Evolutionary conservation across 2,113 vertebrate genomes (phyloP).

Genomic region (Nerophis lumbriciformis): DNA sequence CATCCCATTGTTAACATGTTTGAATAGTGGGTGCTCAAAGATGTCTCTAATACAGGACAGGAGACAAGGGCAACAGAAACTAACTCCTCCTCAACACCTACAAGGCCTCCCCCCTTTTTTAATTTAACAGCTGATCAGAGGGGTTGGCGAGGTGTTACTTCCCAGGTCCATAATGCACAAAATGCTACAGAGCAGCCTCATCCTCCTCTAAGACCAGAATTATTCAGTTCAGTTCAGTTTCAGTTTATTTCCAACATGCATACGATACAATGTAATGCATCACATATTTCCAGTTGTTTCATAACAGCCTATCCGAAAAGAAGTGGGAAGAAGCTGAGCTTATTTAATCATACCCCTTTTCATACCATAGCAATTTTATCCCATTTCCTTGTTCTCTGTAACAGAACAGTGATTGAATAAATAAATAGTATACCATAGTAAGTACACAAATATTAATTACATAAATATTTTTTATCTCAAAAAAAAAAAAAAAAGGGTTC

Average conservation of each 20-base stretch:
- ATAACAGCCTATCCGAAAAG: no score
- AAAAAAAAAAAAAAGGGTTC: slow-evolving; percentile 12
- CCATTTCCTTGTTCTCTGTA: no score
- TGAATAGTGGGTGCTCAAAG: slow-evolving; percentile 11
- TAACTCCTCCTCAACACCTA: slow-evolving; percentile 27
- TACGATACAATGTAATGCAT: no score
- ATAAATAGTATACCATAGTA: no score
- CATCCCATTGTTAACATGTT: slow-evolving; percentile 12
- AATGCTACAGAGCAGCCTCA: background rate
- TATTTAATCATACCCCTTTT: no score
- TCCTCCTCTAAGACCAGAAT: slow-evolving; percentile 12
- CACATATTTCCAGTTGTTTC: no score
- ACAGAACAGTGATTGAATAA: no score
- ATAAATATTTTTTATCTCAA: no score
- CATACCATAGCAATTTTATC: no score
- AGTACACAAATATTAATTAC: no score
- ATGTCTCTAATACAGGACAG: slow-evolving; percentile 22
- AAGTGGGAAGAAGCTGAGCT: no score
- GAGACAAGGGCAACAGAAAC: slow-evolving; percentile 25
- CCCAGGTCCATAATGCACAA: background rate
- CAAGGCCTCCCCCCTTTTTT: slow-evolving; percentile 18
- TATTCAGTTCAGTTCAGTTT: background rate
- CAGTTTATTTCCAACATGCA: no score
- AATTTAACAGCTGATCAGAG: slow-evolving; percentile 1
- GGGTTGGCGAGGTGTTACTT: slow-evolving; percentile 9